Percentiles rank a stretch among this genome's conserved stretches.
These are phyloP conservation scores for Troides aeacus DNA, from an alignment of 2,888 invertebrate species.

Conservation along the genomic window DNA sequence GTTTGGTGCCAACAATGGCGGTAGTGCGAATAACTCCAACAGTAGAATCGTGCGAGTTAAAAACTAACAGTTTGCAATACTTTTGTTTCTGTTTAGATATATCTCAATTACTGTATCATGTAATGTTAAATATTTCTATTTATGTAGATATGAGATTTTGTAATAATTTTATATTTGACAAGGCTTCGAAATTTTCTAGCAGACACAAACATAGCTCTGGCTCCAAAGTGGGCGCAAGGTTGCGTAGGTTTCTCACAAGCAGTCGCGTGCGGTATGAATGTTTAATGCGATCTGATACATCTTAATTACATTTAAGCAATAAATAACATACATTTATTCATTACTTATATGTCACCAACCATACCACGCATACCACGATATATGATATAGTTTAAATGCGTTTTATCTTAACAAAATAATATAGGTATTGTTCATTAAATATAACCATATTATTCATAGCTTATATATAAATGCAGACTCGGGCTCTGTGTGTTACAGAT, in stretches of 20 bases:
- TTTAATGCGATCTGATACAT: slow-evolving; percentile 30
- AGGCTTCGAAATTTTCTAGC: slow-evolving; percentile 19
- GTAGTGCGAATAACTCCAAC: too few species aligned
- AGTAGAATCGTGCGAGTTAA: too few species aligned
- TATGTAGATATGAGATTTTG: not conserved
- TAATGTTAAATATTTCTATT: not conserved
- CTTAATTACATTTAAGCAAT: slow-evolving; percentile 32
- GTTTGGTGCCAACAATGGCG: too few species aligned
- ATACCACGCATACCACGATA: slow-evolving; percentile 14
- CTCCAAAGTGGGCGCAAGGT: slow-evolving; percentile 31
- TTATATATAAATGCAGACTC: too few species aligned
- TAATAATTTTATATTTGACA: slow-evolving; percentile 2
- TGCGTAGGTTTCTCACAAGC: slow-evolving; percentile 28
- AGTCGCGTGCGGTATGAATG: slow-evolving; percentile 28
- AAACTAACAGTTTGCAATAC: too few species aligned
- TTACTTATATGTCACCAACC: slow-evolving; percentile 24
- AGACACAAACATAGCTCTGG: slow-evolving; percentile 26
- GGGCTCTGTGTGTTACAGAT: too few species aligned
- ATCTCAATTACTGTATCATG: not conserved
- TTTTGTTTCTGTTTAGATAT: not conserved
- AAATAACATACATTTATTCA: slow-evolving; percentile 27
- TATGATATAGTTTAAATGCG: not conserved
- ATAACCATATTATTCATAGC: too few species aligned
- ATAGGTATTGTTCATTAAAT: too few species aligned
- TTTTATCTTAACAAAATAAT: not conserved